A percentile compares a stretch with the other conserved stretches of the same genome.
Conservation (phyloP, 1,140 invertebrate species). For the Batillaria attramentaria region DNA sequence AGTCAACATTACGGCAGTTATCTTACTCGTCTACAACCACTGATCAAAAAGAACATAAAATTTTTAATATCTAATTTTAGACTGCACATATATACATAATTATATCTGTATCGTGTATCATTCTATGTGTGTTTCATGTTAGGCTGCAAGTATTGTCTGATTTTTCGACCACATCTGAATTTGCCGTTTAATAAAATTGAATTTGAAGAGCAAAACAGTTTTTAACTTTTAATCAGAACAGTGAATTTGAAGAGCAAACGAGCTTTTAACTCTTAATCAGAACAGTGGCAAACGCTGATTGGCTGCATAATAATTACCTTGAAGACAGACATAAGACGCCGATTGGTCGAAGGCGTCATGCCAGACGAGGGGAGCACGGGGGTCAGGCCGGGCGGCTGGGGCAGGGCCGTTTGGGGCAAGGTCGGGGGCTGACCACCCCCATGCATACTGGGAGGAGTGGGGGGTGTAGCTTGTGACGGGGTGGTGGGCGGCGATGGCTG, state of each 20-base stretch:
- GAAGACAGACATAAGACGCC: not conserved
- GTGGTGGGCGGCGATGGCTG: not conserved
- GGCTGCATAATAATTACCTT: slow-evolving; percentile 2
- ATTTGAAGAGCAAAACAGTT: too few species aligned
- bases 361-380: not conserved
- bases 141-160: too few species aligned
- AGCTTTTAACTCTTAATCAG: not conserved
- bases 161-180: too few species aligned
- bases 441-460: slow-evolving; percentile 19
- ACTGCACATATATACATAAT: too few species aligned
- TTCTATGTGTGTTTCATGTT: too few species aligned
- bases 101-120: too few species aligned
- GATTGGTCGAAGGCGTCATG: not conserved
- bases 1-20: too few species aligned
- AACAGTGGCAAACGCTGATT: not conserved
- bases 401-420: not conserved
- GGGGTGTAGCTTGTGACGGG: slow-evolving; percentile 26
- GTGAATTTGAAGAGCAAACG: not conserved
- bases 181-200: too few species aligned
- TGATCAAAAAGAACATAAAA: too few species aligned
- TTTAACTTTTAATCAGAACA: not conserved
- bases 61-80: too few species aligned
- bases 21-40: too few species aligned
- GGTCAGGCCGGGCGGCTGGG: not conserved
- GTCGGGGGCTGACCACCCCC: not conserved